Evolutionary conservation across 2,113 vertebrate species (phyloP).

Genomic region (Miniopterus natalensis): DNA sequence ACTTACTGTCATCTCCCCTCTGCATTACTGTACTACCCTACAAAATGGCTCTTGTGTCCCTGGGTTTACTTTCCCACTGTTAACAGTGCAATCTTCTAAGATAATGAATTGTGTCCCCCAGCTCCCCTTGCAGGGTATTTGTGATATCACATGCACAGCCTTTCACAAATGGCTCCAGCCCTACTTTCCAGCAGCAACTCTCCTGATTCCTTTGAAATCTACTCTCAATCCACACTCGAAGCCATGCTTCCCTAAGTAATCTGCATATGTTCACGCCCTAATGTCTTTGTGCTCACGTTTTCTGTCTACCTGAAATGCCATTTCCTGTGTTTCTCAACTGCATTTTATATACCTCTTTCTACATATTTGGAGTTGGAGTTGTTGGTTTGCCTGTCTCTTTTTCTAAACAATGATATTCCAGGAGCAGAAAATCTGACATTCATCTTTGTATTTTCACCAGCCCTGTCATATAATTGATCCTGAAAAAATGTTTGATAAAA

Average conservation of each 20-base stretch:
- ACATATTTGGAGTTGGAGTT: background rate
- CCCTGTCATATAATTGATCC: background rate
- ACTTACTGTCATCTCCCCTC: background rate
- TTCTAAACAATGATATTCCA: background rate
- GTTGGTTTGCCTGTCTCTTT: background rate
- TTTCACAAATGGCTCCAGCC: background rate
- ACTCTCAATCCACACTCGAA: background rate
- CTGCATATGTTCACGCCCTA: background rate
- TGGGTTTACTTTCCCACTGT: background rate
- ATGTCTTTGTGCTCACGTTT: background rate
- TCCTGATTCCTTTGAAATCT: background rate
- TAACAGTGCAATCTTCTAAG: background rate
- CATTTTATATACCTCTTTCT: background rate
- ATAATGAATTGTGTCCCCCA: background rate
- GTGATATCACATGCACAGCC: background rate
- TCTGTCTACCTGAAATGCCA: background rate
- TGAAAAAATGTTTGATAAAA: background rate
- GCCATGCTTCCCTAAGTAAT: background rate
- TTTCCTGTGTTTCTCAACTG: background rate
- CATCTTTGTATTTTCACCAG: constrained; percentile 33
- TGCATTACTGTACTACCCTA: background rate
- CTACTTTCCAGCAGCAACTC: background rate
- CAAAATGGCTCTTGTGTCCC: background rate
- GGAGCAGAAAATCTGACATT: background rate
- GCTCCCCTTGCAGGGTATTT: background rate